Conservation (phyloP, 2,888 invertebrate species). For the Morpho deidamia region DNA sequence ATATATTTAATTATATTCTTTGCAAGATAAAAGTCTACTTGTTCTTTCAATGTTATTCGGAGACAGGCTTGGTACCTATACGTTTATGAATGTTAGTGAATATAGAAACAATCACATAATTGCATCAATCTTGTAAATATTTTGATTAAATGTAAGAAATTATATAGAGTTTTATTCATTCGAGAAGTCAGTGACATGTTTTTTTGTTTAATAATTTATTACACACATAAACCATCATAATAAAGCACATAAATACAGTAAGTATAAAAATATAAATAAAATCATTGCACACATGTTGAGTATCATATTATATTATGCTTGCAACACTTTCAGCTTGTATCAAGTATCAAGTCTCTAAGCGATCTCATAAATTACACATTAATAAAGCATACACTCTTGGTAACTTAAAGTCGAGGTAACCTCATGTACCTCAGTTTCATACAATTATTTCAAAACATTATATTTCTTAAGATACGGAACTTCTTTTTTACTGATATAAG, state of each 20-base stretch:
- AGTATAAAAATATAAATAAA: not conserved
- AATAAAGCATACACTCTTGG: too few species aligned
- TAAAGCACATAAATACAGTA: not conserved
- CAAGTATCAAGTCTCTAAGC: too few species aligned
- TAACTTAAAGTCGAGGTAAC: too few species aligned
- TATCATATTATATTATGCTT: not conserved
- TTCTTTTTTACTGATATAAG: too few species aligned
- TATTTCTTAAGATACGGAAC: too few species aligned
- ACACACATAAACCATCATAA: not conserved
- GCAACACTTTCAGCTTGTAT: too few species aligned
- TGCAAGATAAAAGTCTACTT: not conserved
- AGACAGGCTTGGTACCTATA: constrained; percentile 13
- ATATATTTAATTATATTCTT: too few species aligned
- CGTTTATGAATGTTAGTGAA: constrained; percentile 24
- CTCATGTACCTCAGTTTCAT: too few species aligned
- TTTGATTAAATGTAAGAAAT: constrained; percentile 42
- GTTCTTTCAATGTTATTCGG: constrained; percentile 9
- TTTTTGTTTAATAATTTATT: constrained; percentile 5
- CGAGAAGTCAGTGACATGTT: not conserved
- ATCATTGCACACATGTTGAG: constrained; percentile 7
- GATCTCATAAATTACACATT: too few species aligned
- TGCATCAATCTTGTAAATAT: constrained; percentile 55
- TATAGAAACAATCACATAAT: constrained; percentile 19
- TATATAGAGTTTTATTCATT: constrained; percentile 32
- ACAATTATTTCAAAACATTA: too few species aligned